Evolutionary conservation across 1,140 invertebrate genomes (phyloP), one percentile per base, ranked within the genome.

Genomic region (Brachionus rubens): DNA sequence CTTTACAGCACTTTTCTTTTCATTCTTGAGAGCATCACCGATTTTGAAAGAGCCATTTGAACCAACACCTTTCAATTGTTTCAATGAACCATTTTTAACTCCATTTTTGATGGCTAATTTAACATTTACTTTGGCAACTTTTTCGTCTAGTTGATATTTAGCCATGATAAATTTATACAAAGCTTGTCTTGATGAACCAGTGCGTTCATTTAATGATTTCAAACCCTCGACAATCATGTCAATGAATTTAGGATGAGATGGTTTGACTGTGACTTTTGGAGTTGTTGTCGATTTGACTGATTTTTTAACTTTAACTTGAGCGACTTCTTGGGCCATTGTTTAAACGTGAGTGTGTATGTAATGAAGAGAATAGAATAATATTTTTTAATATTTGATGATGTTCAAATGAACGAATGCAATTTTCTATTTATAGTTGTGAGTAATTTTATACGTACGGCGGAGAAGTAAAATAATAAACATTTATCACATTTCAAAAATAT

Each of bases 1-100:
- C 21, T 19, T 19, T 48, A 67, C 67, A 2, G 21, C 36, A 2
- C 1, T 2, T 21, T 4, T 30, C 0, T 5, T 3, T 36, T 36
- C 43, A 9, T 78, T 70, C 26, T 78, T 76, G 10, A 3, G 2
- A 14, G 50, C 28, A 19, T 75, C 75, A 24, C 26, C 48, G 14
- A 77, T 16, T 47, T 75, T 76, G 14, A 77, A 77, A 7, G 75
- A 77, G 1, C 77, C 77, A 30, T 36, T 54, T 6, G 77, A 46
- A 36, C 77, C 77, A 21, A 46, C n/a, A 30, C 77, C 77, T 70
- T 77, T 77, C 7, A 70, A 14, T 43, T 77, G 77, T 52, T 59
- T 67, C 3, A 77, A 48, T 6, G 33, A 14, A 9, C 59, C 76
- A 26, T 77, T 52, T 46, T 77, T 68, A 14, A 56, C 59, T 24